Base-by-base conservation (phyloP, 2,113 vertebrate species). In the Symphodus melops region DNA sequence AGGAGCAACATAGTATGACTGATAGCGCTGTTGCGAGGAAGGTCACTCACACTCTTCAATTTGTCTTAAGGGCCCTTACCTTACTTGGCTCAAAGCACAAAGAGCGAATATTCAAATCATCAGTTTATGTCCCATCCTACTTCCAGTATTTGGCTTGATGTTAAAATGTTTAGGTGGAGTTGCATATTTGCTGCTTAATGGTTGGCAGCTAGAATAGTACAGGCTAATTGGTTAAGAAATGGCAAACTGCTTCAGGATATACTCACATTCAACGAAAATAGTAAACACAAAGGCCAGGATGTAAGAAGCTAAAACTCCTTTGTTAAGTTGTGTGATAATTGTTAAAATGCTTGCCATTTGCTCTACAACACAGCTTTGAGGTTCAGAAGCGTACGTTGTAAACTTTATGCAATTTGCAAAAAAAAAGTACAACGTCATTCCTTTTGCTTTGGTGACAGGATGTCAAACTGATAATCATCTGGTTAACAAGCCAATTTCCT, bases 21-120 rank as follows among this genome's bases (percentile, higher is more conserved):
- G 70, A 83, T 72, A 39, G 69, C 61, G 61, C 56, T 19, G 16
- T 84, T 82, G 75, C 68, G 21, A 54, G 72, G 74, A 89, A 83
- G 86, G 86, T 89, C 85, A 72, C 28, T 80, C 72, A 56, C 60
- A 54, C 12, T 23, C 49, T 77, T 42, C 46, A 71, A 41, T 59
- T 65, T 59, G 51, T 77, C 56, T 61, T 52, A 23, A 63, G 25
- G 25, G 33, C 51, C 23, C 25, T 61, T 5, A 56, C 54, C 19
- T 17, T 4, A n/a, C n/a, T n/a, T n/a, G 42, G 63, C 53, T 42
- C 33, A 44, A 57, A 36, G 49, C 25, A 72, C 10, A 19, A 1
- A 21, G 20, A 58, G 20, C 16, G 17, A 19, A 23, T 69, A 54
- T 51, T 25, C 39, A 57, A 33, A 78, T 41, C 28, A 33, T 41